Evolutionary conservation across 2,797 vertebrate species (phyloP).

Genomic region (Phoebastria nigripes): DNA sequence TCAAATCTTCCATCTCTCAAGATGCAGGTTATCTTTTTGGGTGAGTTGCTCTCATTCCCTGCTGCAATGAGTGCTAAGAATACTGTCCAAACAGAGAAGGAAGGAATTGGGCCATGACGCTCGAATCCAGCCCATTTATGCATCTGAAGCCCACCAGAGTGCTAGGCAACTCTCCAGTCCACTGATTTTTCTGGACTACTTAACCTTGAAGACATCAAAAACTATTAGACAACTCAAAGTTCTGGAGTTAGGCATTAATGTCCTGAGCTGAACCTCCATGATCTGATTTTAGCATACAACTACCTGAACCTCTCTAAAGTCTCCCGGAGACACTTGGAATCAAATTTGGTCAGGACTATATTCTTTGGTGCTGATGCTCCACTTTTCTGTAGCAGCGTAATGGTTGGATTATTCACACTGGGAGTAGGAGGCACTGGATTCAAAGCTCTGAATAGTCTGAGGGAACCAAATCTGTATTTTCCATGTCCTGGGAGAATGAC

Average conservation of each 20-base stretch:
- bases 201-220: neutral
- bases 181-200: neutral
- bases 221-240: neutral
- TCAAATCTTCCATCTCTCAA: neutral
- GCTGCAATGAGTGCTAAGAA: neutral
- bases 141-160: neutral
- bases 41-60: neutral
- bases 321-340: neutral
- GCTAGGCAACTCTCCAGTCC: neutral
- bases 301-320: neutral
- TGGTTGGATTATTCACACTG: neutral
- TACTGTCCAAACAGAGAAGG: neutral
- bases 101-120: neutral
- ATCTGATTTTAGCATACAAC: neutral
- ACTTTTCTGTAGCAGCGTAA: neutral
- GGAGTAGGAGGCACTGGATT: constrained; percentile 19
- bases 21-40: neutral
- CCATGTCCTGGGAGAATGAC: neutral
- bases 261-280: neutral
- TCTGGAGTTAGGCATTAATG: neutral
- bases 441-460: constrained; percentile 11
- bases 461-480: neutral
- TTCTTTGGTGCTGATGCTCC: neutral
- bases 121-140: neutral
- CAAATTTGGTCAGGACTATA: neutral